Evolutionary conservation across 1,140 invertebrate genomes (phyloP), one percentile per base, ranked within the genome.

Genomic region (Apis laboriosa): DNA sequence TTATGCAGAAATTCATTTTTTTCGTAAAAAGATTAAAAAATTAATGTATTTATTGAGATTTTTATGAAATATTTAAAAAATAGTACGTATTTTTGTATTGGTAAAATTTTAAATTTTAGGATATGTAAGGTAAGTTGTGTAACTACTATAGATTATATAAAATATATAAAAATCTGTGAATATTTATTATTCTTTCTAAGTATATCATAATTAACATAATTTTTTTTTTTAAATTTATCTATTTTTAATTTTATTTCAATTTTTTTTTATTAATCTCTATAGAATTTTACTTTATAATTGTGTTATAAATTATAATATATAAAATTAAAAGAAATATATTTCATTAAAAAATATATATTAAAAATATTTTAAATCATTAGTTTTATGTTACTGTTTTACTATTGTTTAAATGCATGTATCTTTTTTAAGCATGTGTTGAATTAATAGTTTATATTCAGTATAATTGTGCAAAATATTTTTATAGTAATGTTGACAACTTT

Each of bases 81-180:
- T 7, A 55, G 3, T 11, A 28, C 9, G 19, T 9, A 58, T 17
- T 60, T 43, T 24, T 49, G 9, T 17, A 17, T 55, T 43, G 15
- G 67, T 34, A 58, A 55, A 56, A 15, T n/a, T 64, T 76, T 28
- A 28, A 75, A 58, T 75, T 81, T 15, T 81, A 81, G 79, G 53
- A 53, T 76, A 7, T 12, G 5, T 81, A 81, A 81, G 80, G 80
- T 81, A 81, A 81, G 80, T 81, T 28, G 63, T 60, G 68, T 43
- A 43, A 43, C 28, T 51, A 34, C 4, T 43, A 28, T 74, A 75
- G 11, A 81, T 56, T 12, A 67, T 43, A 43, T 43, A 43, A 43
- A 43, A 43, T 43, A 81, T 66, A 43, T 75, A 53, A 19, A 51
- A 34, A 9, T 28, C 28, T n/a, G 28, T 51, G 34, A 70, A 58